Evolutionary conservation across 2,888 invertebrate species (phyloP).

Genomic region (Leptogaster cylindrica): DNA sequence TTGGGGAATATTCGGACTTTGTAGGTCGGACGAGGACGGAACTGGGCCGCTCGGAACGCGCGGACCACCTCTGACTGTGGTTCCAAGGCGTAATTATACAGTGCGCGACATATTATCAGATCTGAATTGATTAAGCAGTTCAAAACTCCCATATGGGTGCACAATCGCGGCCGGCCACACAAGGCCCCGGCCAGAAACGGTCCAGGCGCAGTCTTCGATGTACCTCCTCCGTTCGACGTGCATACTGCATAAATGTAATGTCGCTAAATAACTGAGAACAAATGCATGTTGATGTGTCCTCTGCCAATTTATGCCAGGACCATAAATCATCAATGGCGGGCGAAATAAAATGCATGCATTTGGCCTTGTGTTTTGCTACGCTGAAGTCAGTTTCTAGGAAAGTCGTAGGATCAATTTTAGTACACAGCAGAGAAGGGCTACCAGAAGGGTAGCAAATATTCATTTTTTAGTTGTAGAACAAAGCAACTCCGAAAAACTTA

Average conservation of each 20-base stretch:
- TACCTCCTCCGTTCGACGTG: too few species aligned
- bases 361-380: conserved; percentile 31
- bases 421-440: conserved; percentile 2
- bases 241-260: too few species aligned
- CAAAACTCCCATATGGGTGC: too few species aligned
- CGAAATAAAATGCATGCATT: too few species aligned
- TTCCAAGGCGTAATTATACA: conserved; percentile 20
- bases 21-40: conserved; percentile 11
- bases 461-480: conserved; percentile 4
- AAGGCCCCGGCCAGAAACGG: too few species aligned
- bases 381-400: conserved; percentile 6
- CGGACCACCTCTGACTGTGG: conserved; percentile 14
- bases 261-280: too few species aligned
- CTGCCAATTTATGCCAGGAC: too few species aligned
- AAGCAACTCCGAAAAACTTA: conserved; percentile 14
- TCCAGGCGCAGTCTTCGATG: too few species aligned
- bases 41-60: conserved; percentile 4
- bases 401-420: neutral
- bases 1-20: neutral
- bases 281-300: too few species aligned
- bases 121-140: conserved; percentile 14
- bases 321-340: too few species aligned
- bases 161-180: too few species aligned
- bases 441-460: conserved; percentile 30
- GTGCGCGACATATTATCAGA: conserved; percentile 10